A percentile compares a stretch with the other conserved stretches of the same genome.
phyloP scores from a whole-genome alignment of 2,888 invertebrate species.

The Drosophila prostipennis region DNA sequence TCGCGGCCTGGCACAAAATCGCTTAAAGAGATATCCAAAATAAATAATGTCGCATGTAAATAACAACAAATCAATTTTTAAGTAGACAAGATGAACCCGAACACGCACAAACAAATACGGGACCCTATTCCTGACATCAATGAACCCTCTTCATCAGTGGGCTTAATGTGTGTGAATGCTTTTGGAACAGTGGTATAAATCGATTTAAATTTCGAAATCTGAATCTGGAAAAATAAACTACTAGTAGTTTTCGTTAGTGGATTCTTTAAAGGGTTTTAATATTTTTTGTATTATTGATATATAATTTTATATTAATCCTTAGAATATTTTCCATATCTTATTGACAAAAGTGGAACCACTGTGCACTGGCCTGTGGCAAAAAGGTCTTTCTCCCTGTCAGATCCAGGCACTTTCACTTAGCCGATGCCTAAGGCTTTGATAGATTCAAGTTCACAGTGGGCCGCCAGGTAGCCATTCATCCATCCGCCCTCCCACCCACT shows the following conservation, averaged over 20 bases:
- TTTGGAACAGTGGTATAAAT: neutral
- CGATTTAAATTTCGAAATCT: no score
- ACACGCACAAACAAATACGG: constrained; percentile 24
- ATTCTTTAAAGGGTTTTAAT: no score
- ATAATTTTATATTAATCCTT: no score
- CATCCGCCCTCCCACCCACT: neutral
- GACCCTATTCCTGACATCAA: constrained; percentile 38
- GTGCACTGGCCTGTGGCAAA: constrained; percentile 9
- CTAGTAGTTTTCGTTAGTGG: no score
- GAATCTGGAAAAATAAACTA: no score
- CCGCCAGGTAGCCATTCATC: constrained; percentile 48
- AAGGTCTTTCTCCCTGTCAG: constrained; percentile 53
- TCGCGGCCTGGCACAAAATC: constrained; percentile 47
- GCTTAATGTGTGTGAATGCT: neutral
- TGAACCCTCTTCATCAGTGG: constrained; percentile 68
- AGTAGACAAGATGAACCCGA: constrained; percentile 58
- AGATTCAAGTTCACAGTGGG: constrained; percentile 55
- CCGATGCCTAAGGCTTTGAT: constrained; percentile 41
- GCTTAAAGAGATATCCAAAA: constrained; percentile 54
- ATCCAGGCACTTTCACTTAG: constrained; percentile 49
- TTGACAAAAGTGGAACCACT: no score
- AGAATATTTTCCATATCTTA: no score
- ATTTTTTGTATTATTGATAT: no score
- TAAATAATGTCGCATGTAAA: constrained; percentile 77
- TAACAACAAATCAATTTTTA: constrained; percentile 79